Conservation (phyloP, 1,140 invertebrate genomes). For the Hormaphis cornu region DNA sequence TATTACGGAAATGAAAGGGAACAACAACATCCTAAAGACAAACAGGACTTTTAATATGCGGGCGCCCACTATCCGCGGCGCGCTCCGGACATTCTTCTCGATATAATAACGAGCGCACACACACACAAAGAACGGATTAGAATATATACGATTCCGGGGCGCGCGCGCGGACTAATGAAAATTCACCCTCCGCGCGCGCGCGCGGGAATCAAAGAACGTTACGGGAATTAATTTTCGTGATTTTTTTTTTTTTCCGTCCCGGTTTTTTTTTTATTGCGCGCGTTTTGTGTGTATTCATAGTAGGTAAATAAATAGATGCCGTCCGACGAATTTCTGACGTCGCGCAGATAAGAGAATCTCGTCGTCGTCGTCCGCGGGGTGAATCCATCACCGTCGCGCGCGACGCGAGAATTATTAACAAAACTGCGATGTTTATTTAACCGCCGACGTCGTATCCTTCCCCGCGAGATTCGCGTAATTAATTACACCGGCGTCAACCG, state of each 20-base stretch:
- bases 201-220: conserved; percentile 17
- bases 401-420: background rate
- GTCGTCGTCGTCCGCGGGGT: background rate
- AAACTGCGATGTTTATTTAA: background rate
- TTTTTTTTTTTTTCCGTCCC: background rate
- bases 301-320: too few species aligned
- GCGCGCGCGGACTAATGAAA: conserved; percentile 22
- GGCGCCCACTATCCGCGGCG: conserved; percentile 7
- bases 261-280: background rate
- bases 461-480: too few species aligned
- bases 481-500: background rate
- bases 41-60: conserved; percentile 32
- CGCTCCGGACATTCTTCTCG: conserved; percentile 25
- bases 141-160: conserved; percentile 22
- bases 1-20: conserved; percentile 28
- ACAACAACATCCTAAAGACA: conserved; percentile 27
- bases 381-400: background rate
- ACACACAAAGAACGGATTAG: conserved; percentile 30
- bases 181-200: conserved; percentile 11
- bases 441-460: too few species aligned
- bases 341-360: background rate
- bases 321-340: conserved; percentile 12
- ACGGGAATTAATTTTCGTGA: conserved; percentile 18
- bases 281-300: too few species aligned
- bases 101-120: background rate